These are phyloP conservation scores for Caenorhabditis brenneri DNA, from an alignment of 1,140 invertebrate genomes.

Conservation along the genomic window DNA sequence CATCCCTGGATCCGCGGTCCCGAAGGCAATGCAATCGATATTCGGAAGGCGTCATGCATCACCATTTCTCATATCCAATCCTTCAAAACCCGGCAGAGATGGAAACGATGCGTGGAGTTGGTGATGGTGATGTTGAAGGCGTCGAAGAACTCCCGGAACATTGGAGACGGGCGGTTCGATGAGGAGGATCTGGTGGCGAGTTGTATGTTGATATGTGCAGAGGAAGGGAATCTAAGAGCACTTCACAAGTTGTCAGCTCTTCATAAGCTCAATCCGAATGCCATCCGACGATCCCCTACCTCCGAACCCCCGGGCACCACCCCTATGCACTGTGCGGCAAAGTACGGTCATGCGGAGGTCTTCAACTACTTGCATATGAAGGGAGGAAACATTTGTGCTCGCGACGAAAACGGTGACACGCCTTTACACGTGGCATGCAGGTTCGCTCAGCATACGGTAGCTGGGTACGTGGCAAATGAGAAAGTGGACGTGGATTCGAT, in stretches of 20 bases:
- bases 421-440: constrained; percentile 76
- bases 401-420: constrained; percentile 73
- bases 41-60: constrained; percentile 66
- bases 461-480: constrained; percentile 73
- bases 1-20: constrained; percentile 77
- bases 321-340: constrained; percentile 75
- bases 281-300: constrained; percentile 65
- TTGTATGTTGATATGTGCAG: constrained; percentile 76
- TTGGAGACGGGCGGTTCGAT: constrained; percentile 50
- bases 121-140: constrained; percentile 73
- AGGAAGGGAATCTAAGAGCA: constrained; percentile 76
- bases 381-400: constrained; percentile 58
- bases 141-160: constrained; percentile 62
- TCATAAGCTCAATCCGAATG: constrained; percentile 75
- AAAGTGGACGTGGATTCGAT: constrained; percentile 75
- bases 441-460: constrained; percentile 74
- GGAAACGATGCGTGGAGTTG: constrained; percentile 74
- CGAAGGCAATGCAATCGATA: constrained; percentile 49
- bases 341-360: constrained; percentile 75
- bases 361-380: constrained; percentile 74
- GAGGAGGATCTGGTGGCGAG: constrained; percentile 75
- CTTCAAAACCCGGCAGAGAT: constrained; percentile 73
- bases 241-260: constrained; percentile 75
- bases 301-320: constrained; percentile 73
- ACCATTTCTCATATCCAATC: constrained; percentile 74